Evolutionary conservation across 2,797 vertebrate genomes (phyloP).

Genomic region (Gouania willdenowi): DNA sequence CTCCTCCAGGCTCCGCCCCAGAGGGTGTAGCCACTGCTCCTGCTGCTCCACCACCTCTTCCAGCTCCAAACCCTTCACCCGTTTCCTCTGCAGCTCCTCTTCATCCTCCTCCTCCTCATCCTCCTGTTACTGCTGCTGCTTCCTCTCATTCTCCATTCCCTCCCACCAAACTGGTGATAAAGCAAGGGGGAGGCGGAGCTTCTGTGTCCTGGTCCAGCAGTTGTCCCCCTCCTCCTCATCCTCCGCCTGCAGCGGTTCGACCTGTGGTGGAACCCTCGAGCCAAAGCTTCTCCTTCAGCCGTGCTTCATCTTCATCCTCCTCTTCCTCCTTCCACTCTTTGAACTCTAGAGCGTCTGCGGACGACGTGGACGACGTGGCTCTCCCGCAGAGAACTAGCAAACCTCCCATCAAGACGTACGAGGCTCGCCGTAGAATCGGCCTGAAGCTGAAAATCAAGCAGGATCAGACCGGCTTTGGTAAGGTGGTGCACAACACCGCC

Average conservation of each 20-base stretch:
- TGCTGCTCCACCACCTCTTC: constrained; percentile 9
- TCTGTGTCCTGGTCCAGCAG: constrained; percentile 84
- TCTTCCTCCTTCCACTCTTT: constrained; percentile 41
- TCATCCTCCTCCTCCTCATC: not conserved
- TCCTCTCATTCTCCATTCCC: constrained; percentile 59
- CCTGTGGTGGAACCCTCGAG: constrained; percentile 36
- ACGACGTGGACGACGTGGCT: constrained; percentile 83
- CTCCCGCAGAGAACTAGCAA: constrained; percentile 85
- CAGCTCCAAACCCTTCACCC: constrained; percentile 23
- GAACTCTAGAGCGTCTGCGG: constrained; percentile 62
- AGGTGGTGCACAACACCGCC: constrained; percentile 94
- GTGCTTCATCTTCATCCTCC: constrained; percentile 30
- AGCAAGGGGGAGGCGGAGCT: constrained; percentile 83
- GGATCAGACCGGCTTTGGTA: constrained; percentile 87
- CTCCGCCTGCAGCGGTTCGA: constrained; percentile 43
- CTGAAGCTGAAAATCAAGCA: constrained; percentile 96
- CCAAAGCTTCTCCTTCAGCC: constrained; percentile 51
- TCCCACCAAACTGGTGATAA: constrained; percentile 89
- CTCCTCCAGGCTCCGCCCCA: constrained; percentile 40
- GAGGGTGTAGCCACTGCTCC: constrained; percentile 12
- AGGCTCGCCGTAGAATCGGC: constrained; percentile 88
- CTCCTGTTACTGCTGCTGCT: constrained; percentile 13
- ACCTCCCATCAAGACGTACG: constrained; percentile 92
- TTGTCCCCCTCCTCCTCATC: constrained; percentile 67
- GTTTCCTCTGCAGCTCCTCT: constrained; percentile 3